phyloP scores from a whole-genome alignment of 2,888 invertebrate species.

The Dryocosmus kuriphilus region DNA sequence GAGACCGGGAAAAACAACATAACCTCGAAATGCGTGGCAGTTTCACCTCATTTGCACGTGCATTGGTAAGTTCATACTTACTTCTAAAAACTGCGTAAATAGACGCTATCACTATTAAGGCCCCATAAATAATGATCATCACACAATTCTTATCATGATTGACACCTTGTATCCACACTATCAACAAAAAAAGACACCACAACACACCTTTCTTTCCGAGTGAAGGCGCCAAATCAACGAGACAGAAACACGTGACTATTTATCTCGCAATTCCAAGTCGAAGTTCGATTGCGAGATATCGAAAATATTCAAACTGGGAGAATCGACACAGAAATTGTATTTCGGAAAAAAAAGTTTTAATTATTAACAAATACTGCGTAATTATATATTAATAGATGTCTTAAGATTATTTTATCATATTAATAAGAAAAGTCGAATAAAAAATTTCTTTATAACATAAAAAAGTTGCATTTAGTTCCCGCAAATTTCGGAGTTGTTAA shows the following conservation, averaged over 20 bases:
- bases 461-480: not conserved
- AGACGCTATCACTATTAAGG: not conserved
- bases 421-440: rapidly evolving
- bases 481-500: not conserved
- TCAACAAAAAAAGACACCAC: not conserved
- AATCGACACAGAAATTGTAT: not conserved
- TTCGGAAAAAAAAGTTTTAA: not conserved
- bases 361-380: not conserved
- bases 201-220: not conserved
- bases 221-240: slow-evolving; percentile 22
- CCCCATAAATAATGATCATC: not conserved
- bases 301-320: slow-evolving; percentile 5
- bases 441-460: not conserved
- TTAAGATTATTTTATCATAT: not conserved
- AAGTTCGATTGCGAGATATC: slow-evolving; percentile 11
- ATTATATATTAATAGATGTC: not conserved
- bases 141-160: not conserved
- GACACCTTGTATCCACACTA: slow-evolving; percentile 4
- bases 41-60: not conserved
- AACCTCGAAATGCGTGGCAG: slow-evolving; percentile 9
- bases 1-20: not conserved
- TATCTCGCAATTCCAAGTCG: not conserved
- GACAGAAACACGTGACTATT: not conserved
- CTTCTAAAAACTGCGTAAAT: not conserved
- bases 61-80: slow-evolving; percentile 11